Percentiles rank a stretch among this genome's conserved stretches.
These are phyloP conservation scores for Nesogale talazaci DNA, from an alignment of 2,113 vertebrate species.

Conservation along the genomic window DNA sequence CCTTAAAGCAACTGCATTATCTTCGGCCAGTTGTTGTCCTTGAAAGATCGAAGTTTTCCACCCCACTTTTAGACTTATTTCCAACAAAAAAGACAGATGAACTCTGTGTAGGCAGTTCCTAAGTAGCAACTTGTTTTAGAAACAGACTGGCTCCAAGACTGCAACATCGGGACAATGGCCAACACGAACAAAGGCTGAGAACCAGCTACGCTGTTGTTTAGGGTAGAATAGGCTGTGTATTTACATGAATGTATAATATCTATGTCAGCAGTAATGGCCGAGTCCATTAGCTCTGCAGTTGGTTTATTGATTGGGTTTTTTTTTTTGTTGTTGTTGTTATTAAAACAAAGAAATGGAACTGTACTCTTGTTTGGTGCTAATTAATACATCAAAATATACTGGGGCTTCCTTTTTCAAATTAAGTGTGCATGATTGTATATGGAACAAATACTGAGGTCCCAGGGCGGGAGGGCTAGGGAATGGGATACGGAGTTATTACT, in stretches of 20 bases:
- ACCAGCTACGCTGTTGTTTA: constrained; percentile 76
- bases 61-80: constrained; percentile 91
- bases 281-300: constrained; percentile 87
- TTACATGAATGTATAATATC: constrained; percentile 91
- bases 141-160: constrained; percentile 84
- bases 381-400: constrained; percentile 87
- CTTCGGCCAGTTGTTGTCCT: constrained; percentile 98
- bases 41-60: constrained; percentile 94
- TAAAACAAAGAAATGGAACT: constrained; percentile 82
- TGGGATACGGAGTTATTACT: constrained; percentile 87
- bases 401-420: constrained; percentile 90
- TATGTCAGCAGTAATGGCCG: constrained; percentile 87
- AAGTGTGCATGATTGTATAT: constrained; percentile 92
- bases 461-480: constrained; percentile 85
- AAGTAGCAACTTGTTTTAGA: constrained; percentile 83
- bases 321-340: constrained; percentile 63
- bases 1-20: constrained; percentile 99
- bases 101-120: constrained; percentile 93
- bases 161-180: constrained; percentile 86
- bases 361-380: constrained; percentile 91
- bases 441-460: constrained; percentile 88
- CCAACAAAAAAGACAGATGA: constrained; percentile 93
- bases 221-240: constrained; percentile 89
- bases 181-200: constrained; percentile 85
- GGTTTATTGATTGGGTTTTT: constrained; percentile 80